A percentile compares a stretch with the other conserved stretches of the same genome.
Conservation (phyloP, 2,888 invertebrate genomes). For the Eulithis prunata region DNA sequence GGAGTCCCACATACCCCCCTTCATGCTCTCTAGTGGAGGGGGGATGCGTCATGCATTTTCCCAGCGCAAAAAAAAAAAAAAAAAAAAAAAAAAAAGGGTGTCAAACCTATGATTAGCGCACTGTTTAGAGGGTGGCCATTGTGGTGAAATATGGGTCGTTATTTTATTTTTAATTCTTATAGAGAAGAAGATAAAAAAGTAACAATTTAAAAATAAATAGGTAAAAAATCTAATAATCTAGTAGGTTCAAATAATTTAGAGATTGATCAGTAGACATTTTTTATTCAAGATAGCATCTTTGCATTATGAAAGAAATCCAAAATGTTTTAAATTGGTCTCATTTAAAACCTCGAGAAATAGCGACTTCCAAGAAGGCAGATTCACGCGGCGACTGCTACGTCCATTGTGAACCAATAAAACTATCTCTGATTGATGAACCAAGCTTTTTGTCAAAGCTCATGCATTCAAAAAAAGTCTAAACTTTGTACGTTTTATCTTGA, state of each 20-base stretch:
- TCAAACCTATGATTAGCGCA: slow-evolving; percentile 80
- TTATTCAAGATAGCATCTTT: slow-evolving; percentile 36
- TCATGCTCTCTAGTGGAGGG: no score
- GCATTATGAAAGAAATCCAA: slow-evolving; percentile 13
- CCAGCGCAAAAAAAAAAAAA: no score
- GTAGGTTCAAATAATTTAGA: background rate
- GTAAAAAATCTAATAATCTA: no score
- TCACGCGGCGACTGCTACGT: slow-evolving; percentile 67
- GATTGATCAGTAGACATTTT: slow-evolving; percentile 44
- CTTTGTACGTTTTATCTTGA: background rate
- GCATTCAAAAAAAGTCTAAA: slow-evolving; percentile 59
- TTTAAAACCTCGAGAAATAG: slow-evolving; percentile 69
- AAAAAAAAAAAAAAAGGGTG: no score
- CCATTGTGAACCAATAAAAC: slow-evolving; percentile 79
- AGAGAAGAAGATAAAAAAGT: background rate
- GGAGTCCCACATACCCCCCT: no score
- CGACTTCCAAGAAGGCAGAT: slow-evolving; percentile 74
- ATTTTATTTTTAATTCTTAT: slow-evolving; percentile 45
- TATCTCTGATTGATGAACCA: slow-evolving; percentile 80
- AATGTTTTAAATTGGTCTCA: slow-evolving; percentile 62
- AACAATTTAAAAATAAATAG: background rate
- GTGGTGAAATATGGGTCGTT: slow-evolving; percentile 62
- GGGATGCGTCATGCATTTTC: no score
- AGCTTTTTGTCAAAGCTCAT: slow-evolving; percentile 72
- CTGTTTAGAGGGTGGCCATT: slow-evolving; percentile 70